Evolutionary conservation across 2,888 invertebrate species (phyloP).

Genomic region (Sepioteuthis lessoniana): DNA sequence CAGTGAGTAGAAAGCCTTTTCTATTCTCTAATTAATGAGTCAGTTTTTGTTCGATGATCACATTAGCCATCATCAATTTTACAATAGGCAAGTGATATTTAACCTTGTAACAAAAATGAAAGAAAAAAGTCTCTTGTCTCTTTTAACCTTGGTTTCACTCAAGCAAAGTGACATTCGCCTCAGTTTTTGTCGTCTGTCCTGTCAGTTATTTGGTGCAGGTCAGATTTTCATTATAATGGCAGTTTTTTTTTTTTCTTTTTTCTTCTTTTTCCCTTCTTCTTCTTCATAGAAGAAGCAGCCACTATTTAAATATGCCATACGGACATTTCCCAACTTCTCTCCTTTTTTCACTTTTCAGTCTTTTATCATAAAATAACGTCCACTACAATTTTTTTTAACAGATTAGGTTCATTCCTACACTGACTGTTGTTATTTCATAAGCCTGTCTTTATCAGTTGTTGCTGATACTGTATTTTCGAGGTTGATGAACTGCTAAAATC

Average conservation of each 20-base stretch:
- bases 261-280: background rate
- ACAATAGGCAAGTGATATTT: background rate
- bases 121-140: background rate
- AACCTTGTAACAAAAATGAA: background rate
- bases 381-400: background rate
- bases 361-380: background rate
- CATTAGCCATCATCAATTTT: background rate
- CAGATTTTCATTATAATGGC: background rate
- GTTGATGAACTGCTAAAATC: background rate
- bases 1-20: no score
- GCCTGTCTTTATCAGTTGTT: background rate
- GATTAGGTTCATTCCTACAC: background rate
- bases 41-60: background rate
- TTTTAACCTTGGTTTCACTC: background rate
- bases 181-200: constrained; percentile 7
- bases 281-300: background rate
- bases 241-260: background rate
- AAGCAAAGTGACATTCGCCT: background rate
- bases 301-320: background rate
- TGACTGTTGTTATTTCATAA: background rate
- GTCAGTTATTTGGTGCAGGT: background rate
- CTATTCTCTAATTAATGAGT: background rate
- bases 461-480: background rate
- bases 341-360: background rate
- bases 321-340: background rate